Evolutionary conservation across 1,140 invertebrate genomes (phyloP).

Genomic region (Polypedilum pembai): DNA sequence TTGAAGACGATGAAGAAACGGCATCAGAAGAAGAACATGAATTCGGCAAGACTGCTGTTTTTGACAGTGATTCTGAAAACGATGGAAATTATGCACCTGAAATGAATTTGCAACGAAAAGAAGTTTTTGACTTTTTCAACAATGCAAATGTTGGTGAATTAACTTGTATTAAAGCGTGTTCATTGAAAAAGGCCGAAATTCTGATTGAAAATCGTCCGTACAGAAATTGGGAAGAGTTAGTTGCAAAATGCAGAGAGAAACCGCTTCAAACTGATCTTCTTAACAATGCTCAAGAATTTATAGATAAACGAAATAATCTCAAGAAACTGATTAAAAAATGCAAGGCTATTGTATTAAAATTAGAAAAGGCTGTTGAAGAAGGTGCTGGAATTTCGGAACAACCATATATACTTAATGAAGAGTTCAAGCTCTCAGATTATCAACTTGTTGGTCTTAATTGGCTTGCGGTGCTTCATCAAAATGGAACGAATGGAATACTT

Average conservation of each 20-base stretch:
- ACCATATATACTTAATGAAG: slow-evolving; percentile 50
- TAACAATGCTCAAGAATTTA: slow-evolving; percentile 61
- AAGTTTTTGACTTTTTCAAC: slow-evolving; percentile 70
- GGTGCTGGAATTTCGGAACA: slow-evolving; percentile 60
- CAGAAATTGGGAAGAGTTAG: slow-evolving; percentile 61
- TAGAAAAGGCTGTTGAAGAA: slow-evolving; percentile 64
- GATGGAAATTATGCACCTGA: slow-evolving; percentile 62
- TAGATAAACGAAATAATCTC: slow-evolving; percentile 62
- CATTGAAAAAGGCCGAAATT: slow-evolving; percentile 62
- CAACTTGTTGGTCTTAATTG: slow-evolving; percentile 93
- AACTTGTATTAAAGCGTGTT: slow-evolving; percentile 58
- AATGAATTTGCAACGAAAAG: slow-evolving; percentile 58
- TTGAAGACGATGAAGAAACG: slow-evolving; percentile 34
- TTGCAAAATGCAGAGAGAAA: slow-evolving; percentile 61
- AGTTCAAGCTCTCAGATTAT: slow-evolving; percentile 71
- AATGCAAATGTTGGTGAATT: slow-evolving; percentile 57
- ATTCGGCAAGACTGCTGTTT: slow-evolving; percentile 33
- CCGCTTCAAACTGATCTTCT: slow-evolving; percentile 60
- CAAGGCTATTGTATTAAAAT: slow-evolving; percentile 56
- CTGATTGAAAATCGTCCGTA: slow-evolving; percentile 63
- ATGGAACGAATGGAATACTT: slow-evolving; percentile 88
- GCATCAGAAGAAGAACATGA: slow-evolving; percentile 38
- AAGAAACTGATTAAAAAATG: slow-evolving; percentile 67
- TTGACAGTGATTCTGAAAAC: slow-evolving; percentile 60
- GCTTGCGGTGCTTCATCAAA: slow-evolving; percentile 80